These are phyloP conservation scores for Cantharis flavilabris DNA, from an alignment of 2,888 invertebrate species.

Conservation along the genomic window DNA sequence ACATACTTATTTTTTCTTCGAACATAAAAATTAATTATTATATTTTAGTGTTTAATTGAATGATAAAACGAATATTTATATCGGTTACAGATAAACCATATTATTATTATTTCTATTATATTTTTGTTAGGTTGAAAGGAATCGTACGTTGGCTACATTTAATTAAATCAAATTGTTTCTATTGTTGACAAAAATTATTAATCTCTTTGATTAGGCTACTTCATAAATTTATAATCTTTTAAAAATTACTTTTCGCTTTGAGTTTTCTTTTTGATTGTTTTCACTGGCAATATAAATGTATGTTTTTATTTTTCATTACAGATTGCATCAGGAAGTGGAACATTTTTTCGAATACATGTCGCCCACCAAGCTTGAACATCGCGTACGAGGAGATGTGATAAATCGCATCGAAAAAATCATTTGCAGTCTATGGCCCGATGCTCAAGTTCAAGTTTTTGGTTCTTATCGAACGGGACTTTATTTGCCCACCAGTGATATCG, in stretches of 20 bases:
- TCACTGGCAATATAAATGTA: background rate
- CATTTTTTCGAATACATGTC: slow-evolving; percentile 96
- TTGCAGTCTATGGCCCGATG: slow-evolving; percentile 87
- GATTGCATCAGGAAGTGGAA: slow-evolving; percentile 95
- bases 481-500: slow-evolving; percentile 90
- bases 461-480: slow-evolving; percentile 97
- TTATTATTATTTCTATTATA: background rate
- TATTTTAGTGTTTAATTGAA: too few species aligned
- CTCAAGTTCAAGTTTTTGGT: slow-evolving; percentile 96
- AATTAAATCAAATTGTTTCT: background rate
- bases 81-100: background rate
- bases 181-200: background rate
- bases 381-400: slow-evolving; percentile 86
- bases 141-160: background rate
- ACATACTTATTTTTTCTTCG: too few species aligned
- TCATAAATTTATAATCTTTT: too few species aligned
- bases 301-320: slow-evolving; percentile 51
- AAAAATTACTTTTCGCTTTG: background rate
- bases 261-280: background rate
- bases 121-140: background rate
- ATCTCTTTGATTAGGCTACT: background rate
- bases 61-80: too few species aligned
- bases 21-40: too few species aligned
- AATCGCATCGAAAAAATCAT: slow-evolving; percentile 87
- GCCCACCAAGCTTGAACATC: slow-evolving; percentile 89